A percentile compares a stretch with the other conserved stretches of the same genome.
Conservation (phyloP, 2,113 vertebrate species). For the Danionella cerebrum region DNA sequence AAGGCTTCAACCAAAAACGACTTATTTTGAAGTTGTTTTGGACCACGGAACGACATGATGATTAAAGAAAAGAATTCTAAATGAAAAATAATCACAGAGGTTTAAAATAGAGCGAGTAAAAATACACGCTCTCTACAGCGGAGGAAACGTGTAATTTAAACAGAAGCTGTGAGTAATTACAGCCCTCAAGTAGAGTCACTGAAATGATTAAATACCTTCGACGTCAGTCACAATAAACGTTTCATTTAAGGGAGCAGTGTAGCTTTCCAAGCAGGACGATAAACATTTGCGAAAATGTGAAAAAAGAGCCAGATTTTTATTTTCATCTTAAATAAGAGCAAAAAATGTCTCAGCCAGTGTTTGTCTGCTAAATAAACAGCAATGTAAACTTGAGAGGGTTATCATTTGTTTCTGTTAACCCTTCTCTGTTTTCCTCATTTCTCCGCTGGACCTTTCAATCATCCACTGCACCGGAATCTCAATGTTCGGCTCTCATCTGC, state of each 20-base stretch:
- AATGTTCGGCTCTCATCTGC: no score
- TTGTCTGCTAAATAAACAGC: no score
- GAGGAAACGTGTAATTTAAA: conserved; percentile 71
- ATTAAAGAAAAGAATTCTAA: conserved; percentile 66
- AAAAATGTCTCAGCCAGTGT: no score
- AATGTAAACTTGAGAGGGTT: no score
- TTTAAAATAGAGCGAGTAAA: conserved; percentile 65
- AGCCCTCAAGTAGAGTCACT: conserved; percentile 58
- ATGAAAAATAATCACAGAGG: conserved; percentile 70
- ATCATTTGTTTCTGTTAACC: no score
- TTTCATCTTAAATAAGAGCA: no score
- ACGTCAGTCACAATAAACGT: conserved; percentile 50
- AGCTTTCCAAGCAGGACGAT: no score
- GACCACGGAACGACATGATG: conserved; percentile 54
- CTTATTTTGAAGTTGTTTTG: not conserved
- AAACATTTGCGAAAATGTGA: no score
- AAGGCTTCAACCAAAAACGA: not conserved
- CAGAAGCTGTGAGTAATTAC: conserved; percentile 64
- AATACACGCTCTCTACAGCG: conserved; percentile 55
- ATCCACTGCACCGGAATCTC: no score
- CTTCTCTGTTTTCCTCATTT: no score
- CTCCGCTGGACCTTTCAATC: no score
- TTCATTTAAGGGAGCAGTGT: conserved; percentile 44
- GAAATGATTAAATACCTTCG: conserved; percentile 68
- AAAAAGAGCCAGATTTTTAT: no score